A percentile compares a stretch with the other conserved stretches of the same genome.
Conservation (phyloP, 2,888 invertebrate species). For the Leptarthrus brevirostris region DNA sequence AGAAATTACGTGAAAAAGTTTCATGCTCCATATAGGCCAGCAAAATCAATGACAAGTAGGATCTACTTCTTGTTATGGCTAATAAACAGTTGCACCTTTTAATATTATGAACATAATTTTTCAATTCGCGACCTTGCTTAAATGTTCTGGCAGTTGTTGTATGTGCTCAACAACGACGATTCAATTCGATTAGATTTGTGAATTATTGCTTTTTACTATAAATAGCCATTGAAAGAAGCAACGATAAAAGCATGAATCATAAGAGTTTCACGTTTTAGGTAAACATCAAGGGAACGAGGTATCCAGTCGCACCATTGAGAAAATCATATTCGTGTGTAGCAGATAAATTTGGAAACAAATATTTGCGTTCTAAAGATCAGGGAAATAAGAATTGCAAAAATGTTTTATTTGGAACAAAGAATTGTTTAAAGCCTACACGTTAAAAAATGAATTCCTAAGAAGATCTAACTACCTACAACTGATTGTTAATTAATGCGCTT, state of each 20-base stretch:
- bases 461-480: conserved; percentile 1
- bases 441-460: conserved; percentile 1
- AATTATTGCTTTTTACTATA: conserved; percentile 16
- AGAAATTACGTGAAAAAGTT: conserved; percentile 7
- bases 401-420: no score
- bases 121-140: conserved; percentile 6
- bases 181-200: conserved; percentile 22
- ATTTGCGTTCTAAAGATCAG: no score
- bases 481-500: conserved; percentile 47
- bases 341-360: no score
- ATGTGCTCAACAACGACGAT: neutral
- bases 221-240: neutral
- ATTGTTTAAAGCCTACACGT: no score
- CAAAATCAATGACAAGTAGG: neutral
- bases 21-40: conserved; percentile 2
- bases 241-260: conserved; percentile 8
- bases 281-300: no score
- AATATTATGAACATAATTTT: conserved; percentile 18
- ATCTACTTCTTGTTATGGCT: conserved; percentile 11
- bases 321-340: no score
- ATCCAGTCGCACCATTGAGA: no score
- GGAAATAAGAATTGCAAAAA: no score
- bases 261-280: no score
- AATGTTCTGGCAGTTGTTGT: conserved; percentile 11
- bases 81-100: conserved; percentile 10